phyloP scores from a whole-genome alignment of 1,140 invertebrate genomes.

The Ostrea denselamellosa region DNA sequence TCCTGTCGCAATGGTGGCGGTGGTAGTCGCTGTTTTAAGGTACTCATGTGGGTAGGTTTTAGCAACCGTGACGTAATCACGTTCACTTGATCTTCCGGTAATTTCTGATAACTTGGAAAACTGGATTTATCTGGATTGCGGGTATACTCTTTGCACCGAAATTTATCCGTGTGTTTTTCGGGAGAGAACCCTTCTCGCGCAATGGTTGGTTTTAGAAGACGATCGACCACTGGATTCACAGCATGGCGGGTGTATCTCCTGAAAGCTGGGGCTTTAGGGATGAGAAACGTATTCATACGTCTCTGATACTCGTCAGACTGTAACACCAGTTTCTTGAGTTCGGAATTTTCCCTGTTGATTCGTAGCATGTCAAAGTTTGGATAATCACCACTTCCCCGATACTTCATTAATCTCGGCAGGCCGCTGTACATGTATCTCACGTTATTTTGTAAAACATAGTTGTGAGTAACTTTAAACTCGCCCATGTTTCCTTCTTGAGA shows the following conservation, averaged over 20 bases:
- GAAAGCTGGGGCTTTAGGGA: constrained; percentile 51
- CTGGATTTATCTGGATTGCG: constrained; percentile 47
- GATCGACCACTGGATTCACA: constrained; percentile 43
- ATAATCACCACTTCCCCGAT: constrained; percentile 54
- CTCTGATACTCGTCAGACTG: constrained; percentile 34
- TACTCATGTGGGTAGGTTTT: constrained; percentile 50
- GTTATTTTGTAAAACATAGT: constrained; percentile 55
- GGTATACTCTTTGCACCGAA: constrained; percentile 52
- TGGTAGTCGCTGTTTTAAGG: constrained; percentile 47
- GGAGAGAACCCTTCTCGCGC: constrained; percentile 48
- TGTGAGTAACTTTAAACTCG: constrained; percentile 57
- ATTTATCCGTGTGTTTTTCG: constrained; percentile 46
- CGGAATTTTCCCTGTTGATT: constrained; percentile 51
- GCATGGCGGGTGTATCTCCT: constrained; percentile 34
- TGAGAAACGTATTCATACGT: constrained; percentile 29
- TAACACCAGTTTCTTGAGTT: constrained; percentile 50
- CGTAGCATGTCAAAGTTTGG: constrained; percentile 58
- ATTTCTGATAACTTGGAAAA: constrained; percentile 48
- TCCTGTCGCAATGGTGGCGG: constrained; percentile 32
- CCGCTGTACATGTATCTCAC: constrained; percentile 59
- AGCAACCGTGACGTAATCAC: constrained; percentile 50
- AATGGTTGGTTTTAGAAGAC: constrained; percentile 53
- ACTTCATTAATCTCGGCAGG: constrained; percentile 43
- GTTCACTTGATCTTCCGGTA: constrained; percentile 47
- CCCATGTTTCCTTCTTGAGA: constrained; percentile 34